Base-by-base conservation (phyloP, 2,888 invertebrate genomes). In the Ochropleura plecta region DNA sequence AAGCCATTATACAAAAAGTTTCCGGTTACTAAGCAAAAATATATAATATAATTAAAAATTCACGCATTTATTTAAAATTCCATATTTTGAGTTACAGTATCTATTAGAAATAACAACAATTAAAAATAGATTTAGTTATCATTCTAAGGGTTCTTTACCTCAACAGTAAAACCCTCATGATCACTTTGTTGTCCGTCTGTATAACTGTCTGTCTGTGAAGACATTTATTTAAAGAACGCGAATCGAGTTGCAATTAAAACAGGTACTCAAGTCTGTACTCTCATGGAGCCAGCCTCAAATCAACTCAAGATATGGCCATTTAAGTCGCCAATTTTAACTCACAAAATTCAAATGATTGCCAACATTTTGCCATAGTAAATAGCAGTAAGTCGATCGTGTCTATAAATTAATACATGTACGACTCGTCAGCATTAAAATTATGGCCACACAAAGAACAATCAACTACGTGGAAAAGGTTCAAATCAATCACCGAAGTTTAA, bases 401-500 rank as follows among this genome's bases (percentile, higher is more conserved):
- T 2, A 44, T 3, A 18, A 53, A 46, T 53, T 18, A 64, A 62
- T 72, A 3, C 62, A 42, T n/a, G 5, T 8, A 16, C n/a, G 14
- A 18, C 12, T 18, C 14, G 12, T 55, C 55, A 51, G 20, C 18
- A 46, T 14, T 40, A 44, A 71, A 63, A 71, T 40, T 51, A 18
- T 42, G 44, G 49, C 9, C 6, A 18, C 40, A n/a, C 1, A 55
- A 73, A 55, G 46, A 46, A 59, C 63, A 51, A 20, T 63, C 57
- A 60, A 64, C 40, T 57, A 40, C 30, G 30, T 49, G 48, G 78
- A 42, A 55, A 72, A 12, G 42, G 44, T 48, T 20, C 5, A 16
- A 40, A 68, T 68, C 67, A 53, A 68, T 78, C 67, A 53, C 9
- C 5, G 5, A 81, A 65, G 57, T 48, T 46, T 63, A 30, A 46